Conservation (phyloP, 2,797 vertebrate species). For the Anabacerthia variegaticeps region DNA sequence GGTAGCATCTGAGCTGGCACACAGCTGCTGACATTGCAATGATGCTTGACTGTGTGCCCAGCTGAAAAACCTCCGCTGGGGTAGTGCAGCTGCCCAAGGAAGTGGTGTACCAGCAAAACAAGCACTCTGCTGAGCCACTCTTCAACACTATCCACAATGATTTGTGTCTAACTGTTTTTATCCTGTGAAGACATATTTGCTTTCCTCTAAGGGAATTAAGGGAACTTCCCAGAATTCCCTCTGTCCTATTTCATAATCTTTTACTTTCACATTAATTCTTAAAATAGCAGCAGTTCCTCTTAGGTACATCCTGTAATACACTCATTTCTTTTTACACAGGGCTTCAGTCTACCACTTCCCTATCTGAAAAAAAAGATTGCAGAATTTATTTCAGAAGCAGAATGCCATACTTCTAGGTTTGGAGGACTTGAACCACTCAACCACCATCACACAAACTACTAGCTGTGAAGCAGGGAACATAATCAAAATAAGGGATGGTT, state of each 20-base stretch:
- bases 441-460: neutral
- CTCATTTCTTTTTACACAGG: neutral
- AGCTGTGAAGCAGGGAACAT: neutral
- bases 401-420: neutral
- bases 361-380: neutral
- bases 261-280: neutral
- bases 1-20: conserved; percentile 15
- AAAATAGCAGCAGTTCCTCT: neutral
- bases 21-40: conserved; percentile 38
- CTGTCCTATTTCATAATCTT: neutral
- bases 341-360: neutral
- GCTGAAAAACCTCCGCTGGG: neutral
- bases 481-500: neutral
- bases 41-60: neutral
- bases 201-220: neutral
- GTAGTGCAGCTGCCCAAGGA: conserved; percentile 13
- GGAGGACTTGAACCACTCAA: neutral
- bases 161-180: neutral
- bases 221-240: neutral
- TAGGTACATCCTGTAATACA: neutral
- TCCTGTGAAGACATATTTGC: neutral
- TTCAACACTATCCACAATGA: neutral
- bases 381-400: neutral
- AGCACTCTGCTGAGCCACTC: neutral
- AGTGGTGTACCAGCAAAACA: conserved; percentile 20